A percentile compares a stretch with the other conserved stretches of the same genome.
phyloP scores from a whole-genome alignment of 2,888 invertebrate genomes.

The Disparrhopalites patrizii region DNA sequence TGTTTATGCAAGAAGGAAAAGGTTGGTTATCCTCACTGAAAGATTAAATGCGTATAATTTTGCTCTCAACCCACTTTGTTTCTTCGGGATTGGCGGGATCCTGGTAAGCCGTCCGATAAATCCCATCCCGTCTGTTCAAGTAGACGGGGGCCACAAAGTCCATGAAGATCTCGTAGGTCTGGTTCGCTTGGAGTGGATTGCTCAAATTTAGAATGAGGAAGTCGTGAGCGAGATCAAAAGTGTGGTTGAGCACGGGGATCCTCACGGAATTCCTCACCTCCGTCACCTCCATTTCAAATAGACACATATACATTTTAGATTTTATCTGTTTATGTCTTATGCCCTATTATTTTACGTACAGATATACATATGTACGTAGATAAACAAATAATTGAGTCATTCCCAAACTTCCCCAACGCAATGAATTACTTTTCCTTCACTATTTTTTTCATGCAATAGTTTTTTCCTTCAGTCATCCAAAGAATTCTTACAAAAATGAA shows the following conservation, averaged over 20 bases:
- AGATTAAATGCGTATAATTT: no score
- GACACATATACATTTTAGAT: neutral
- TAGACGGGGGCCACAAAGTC: slow-evolving; percentile 37
- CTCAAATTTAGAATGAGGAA: slow-evolving; percentile 35
- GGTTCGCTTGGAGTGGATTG: slow-evolving; percentile 19
- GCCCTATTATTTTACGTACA: no score
- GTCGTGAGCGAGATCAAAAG: slow-evolving; percentile 22
- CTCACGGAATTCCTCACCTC: neutral
- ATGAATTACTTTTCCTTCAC: neutral
- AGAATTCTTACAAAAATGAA: no score
- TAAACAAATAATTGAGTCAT: neutral
- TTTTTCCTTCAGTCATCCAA: no score
- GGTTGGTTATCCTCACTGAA: no score
- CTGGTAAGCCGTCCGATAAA: slow-evolving; percentile 40
- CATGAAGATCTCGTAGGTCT: slow-evolving; percentile 34
- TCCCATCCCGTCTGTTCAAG: slow-evolving; percentile 36
- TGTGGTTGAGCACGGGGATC: slow-evolving; percentile 2
- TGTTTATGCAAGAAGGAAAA: neutral
- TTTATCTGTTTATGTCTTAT: neutral
- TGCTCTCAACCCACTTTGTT: no score
- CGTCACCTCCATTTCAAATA: slow-evolving; percentile 1
- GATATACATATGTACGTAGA: neutral
- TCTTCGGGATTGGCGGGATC: slow-evolving; percentile 31
- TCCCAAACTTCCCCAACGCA: neutral
- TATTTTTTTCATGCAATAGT: no score